Evolutionary conservation across 2,888 invertebrate species (phyloP), one percentile per base, ranked within the genome.

Genomic region (Prosapia bicincta): DNA sequence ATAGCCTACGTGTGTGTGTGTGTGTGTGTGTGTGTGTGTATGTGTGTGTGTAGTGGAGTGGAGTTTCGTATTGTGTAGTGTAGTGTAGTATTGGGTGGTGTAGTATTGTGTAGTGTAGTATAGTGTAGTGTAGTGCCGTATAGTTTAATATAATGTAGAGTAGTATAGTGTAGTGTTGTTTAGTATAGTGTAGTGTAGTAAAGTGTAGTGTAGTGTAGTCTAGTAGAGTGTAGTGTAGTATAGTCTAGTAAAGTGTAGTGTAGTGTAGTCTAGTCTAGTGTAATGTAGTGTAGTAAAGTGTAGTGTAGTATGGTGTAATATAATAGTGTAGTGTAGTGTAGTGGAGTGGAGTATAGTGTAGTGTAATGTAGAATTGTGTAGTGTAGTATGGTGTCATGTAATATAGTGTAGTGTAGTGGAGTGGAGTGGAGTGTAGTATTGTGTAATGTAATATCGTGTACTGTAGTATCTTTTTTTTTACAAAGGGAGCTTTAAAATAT

Each of bases 21-120:
- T n/a, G n/a, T n/a, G n/a, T n/a, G n/a, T n/a, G n/a, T n/a, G n/a
- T n/a, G n/a, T n/a, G n/a, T n/a, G n/a, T n/a, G n/a, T n/a, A n/a
- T n/a, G n/a, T n/a, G n/a, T n/a, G n/a, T n/a, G n/a, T 30, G 30
- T 9, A 30, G 9, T 30, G 30, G 5, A 30, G 66, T 25, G 23
- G 32, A 26, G 70, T 70, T 30, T 70, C 15, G 38, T n/a, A 24
- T 70, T 9, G 70, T 70, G n/a, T 38, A 5, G 70, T 38, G 32
- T 70, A 32, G 70, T 70, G 38, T 38, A 26, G 70, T 70, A 15
- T 54, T 10, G 71, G 23, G 54, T 54, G n/a, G 71, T 71, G 25
- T 54, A 20, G 54, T 71, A 25, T 54, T 20, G 54, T 54, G 26
- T 54, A n/a, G 25, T 71, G 26, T 54, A 20, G 54, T 54, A 26